phyloP scores from a whole-genome alignment of 2,888 invertebrate species.

The Himalopsyche japonica region DNA sequence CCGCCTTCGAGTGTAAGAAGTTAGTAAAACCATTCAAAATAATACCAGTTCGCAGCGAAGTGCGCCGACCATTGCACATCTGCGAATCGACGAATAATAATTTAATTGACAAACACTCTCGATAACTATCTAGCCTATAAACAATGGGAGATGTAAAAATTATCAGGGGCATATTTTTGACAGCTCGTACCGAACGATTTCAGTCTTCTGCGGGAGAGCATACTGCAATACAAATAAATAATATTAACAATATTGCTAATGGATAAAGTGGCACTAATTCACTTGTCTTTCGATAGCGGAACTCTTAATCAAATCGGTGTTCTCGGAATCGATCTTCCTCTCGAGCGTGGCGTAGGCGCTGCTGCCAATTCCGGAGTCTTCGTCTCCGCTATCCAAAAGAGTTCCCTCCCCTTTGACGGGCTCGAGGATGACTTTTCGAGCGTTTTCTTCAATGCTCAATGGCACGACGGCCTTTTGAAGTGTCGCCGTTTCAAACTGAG shows the following conservation, averaged over 20 bases:
- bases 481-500: conserved; percentile 38
- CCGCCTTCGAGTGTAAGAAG: neutral
- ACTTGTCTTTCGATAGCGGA: conserved; percentile 21
- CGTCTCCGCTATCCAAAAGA: conserved; percentile 66
- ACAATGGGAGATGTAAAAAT: neutral
- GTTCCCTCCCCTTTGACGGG: conserved; percentile 62
- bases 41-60: neutral
- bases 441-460: conserved; percentile 45
- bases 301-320: conserved; percentile 5
- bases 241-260: conserved; percentile 10
- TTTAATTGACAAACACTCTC: neutral
- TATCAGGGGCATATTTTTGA: neutral
- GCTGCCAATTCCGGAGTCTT: conserved; percentile 68
- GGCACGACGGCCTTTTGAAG: conserved; percentile 41
- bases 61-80: neutral
- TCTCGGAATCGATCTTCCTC: conserved; percentile 45
- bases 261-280: conserved; percentile 20
- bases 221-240: neutral
- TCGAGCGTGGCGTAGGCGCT: conserved; percentile 64
- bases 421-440: conserved; percentile 46
- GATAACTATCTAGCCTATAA: neutral
- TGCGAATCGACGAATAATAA: neutral
- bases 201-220: conserved; percentile 11
- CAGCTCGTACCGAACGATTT: neutral
- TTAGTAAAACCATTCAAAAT: neutral